Conservation (phyloP, 2,797 vertebrate species). For the Pseudotriccus pelzelni region DNA sequence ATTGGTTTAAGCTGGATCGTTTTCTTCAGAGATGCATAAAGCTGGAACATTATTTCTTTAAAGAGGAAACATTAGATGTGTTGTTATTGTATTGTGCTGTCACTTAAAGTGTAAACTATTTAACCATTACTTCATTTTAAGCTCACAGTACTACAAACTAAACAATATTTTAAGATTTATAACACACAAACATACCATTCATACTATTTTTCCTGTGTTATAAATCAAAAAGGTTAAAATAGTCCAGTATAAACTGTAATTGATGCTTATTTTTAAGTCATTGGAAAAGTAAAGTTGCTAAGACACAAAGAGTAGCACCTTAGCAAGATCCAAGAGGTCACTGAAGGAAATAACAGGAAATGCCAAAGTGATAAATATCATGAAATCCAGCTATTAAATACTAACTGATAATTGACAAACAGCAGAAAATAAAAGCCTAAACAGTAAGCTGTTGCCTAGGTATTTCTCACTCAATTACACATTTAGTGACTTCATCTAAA, state of each 20-base stretch:
- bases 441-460: not conserved
- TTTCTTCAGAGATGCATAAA: constrained; percentile 25
- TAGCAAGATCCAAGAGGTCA: not conserved
- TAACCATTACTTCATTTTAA: not conserved
- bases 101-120: not conserved
- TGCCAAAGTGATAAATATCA: not conserved
- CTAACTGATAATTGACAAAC: not conserved
- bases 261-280: not conserved
- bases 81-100: not conserved
- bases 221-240: not conserved
- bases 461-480: not conserved
- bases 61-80: not conserved
- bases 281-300: not conserved
- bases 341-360: not conserved
- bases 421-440: not conserved
- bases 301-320: not conserved
- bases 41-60: not conserved
- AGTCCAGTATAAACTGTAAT: not conserved
- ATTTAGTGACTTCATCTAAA: not conserved
- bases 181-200: not conserved
- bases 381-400: not conserved
- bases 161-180: not conserved
- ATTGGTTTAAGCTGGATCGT: constrained; percentile 1
- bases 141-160: not conserved
- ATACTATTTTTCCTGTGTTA: not conserved